Evolutionary conservation across 2,797 vertebrate species (phyloP), one percentile per base, ranked within the genome.

Genomic region (Melanotaenia maccullochi): DNA sequence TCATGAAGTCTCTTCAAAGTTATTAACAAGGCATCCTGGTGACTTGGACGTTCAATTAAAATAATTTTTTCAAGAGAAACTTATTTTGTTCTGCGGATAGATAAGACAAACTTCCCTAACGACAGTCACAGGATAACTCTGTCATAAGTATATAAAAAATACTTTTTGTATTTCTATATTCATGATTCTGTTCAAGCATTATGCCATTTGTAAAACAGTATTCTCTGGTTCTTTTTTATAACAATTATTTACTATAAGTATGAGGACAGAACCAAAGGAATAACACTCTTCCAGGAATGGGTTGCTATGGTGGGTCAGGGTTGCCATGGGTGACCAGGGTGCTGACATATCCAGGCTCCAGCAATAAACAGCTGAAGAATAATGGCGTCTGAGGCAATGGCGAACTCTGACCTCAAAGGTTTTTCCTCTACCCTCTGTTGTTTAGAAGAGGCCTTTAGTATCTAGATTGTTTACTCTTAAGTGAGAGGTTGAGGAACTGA

Each of bases 311-410:
- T 22, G 33, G 58, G 42, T 89, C 86, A 73, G 24, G 89, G 92
- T 95, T 95, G 92, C 94, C 79, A 90, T 85, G 92, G 94, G 89
- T 95, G 94, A 96, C 91, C 91, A 73, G 22, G 73, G 92, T 89
- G 93, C 91, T 94, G 93, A 96, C 95, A 96, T 90, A 82, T 91
- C 84, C 68, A 28, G 90, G 91, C 94, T 91, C 89, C 76, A 87
- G 94, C 92, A 95, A 95, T 95, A 95, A 95, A 94, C 71, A 20
- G 89, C 79, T 71, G 69, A 90, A 93, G 93, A 96, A 94, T 94
- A 96, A 96, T 95, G 94, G 93, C 94, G 95, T 96, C 93, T 94
- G 92, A 94, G 93, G 90, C 93, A 92, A 90, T 62, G 76, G 30
- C 89, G 93, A 96, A 94, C 96, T 95, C 91, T 96, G 95, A 96